Conservation (phyloP, 2,888 invertebrate species). For the Perizoma affinitatum region DNA sequence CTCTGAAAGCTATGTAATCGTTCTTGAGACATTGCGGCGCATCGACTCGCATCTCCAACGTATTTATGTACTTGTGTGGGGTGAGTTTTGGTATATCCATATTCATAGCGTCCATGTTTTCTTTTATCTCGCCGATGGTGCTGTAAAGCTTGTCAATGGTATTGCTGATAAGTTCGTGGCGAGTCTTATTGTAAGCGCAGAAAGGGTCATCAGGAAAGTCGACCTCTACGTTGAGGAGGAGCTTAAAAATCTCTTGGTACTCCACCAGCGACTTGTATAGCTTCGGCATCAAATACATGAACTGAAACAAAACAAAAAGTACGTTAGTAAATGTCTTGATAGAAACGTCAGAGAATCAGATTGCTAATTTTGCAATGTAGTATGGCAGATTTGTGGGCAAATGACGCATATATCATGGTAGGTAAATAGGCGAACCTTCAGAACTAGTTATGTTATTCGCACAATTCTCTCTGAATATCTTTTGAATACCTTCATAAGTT, state of each 20-base stretch:
- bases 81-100: conserved; percentile 62
- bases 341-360: conserved; percentile 23
- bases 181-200: conserved; percentile 69
- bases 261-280: conserved; percentile 79
- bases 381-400: conserved; percentile 17
- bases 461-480: conserved; percentile 14
- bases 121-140: conserved; percentile 82
- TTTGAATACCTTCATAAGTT: conserved; percentile 6
- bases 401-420: conserved; percentile 20
- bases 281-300: conserved; percentile 81
- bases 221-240: conserved; percentile 61
- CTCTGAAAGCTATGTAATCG: conserved; percentile 85
- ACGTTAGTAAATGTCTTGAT: conserved; percentile 34
- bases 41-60: conserved; percentile 69
- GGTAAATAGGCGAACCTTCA: conserved; percentile 18
- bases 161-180: conserved; percentile 66
- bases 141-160: conserved; percentile 79
- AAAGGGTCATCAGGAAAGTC: conserved; percentile 72
- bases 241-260: conserved; percentile 68
- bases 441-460: conserved; percentile 14
- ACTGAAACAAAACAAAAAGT: conserved; percentile 80
- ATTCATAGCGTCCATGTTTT: conserved; percentile 68
- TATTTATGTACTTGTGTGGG: conserved; percentile 67
- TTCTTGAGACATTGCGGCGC: conserved; percentile 82
- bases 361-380: conserved; percentile 25